These are phyloP conservation scores for Chrysomallon squamiferum DNA, from an alignment of 1,140 invertebrate species.

Conservation along the genomic window DNA sequence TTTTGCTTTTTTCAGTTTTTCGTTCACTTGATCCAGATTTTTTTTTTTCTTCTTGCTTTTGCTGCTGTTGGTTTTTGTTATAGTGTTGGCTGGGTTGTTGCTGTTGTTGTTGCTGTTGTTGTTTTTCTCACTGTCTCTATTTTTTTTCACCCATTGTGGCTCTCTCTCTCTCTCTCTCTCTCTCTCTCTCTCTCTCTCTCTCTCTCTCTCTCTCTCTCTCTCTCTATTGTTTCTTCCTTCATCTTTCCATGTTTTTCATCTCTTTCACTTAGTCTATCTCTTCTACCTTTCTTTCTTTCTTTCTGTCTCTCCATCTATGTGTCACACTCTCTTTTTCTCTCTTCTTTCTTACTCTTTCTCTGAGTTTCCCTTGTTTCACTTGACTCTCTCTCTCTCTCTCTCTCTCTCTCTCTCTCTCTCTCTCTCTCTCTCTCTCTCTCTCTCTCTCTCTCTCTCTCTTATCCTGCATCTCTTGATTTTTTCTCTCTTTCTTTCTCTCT, in stretches of 20 bases:
- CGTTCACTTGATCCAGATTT: too few relatives aligned
- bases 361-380: background rate
- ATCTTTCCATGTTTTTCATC: background rate
- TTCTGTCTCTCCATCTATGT: background rate
- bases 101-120: too few relatives aligned
- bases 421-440: background rate
- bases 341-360: background rate
- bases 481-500: too few relatives aligned
- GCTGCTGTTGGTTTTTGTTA: too few relatives aligned
- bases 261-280: background rate
- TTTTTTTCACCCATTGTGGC: background rate
- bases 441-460: too few relatives aligned
- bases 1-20: too few relatives aligned
- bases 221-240: background rate
- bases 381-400: background rate
- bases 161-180: background rate
- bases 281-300: too few relatives aligned
- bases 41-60: too few relatives aligned
- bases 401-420: constrained; percentile 5
- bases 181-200: background rate
- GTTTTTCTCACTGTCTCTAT: background rate
- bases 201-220: background rate
- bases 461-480: background rate
- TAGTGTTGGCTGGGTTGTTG: too few relatives aligned
- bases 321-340: background rate